Conservation (phyloP, 2,113 vertebrate genomes). For the Silurus asotus region DNA sequence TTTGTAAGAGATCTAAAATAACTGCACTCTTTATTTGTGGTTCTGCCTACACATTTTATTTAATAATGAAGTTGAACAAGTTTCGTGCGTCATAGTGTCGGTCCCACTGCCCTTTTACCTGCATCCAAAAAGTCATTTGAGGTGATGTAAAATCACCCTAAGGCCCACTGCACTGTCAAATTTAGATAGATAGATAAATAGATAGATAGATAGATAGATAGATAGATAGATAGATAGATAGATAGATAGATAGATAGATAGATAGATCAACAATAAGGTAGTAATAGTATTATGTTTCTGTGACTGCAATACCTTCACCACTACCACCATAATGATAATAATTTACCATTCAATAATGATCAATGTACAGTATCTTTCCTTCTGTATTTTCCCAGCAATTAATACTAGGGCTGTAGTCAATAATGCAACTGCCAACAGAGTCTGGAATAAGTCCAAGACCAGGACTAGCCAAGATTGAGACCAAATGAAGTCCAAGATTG, state of each 20-base stretch:
- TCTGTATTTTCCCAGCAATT: background rate
- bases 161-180: background rate
- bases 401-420: background rate
- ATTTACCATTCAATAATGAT: background rate
- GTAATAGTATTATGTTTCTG: background rate
- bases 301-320: background rate
- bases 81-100: conserved; percentile 54
- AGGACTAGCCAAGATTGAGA: background rate
- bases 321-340: background rate
- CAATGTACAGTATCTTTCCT: background rate
- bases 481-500: background rate
- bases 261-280: background rate
- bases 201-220: too few relatives aligned
- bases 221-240: too few relatives aligned
- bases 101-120: background rate
- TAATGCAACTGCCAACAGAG: background rate
- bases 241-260: too few relatives aligned
- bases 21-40: conserved; percentile 12
- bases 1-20: conserved; percentile 62
- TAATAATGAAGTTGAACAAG: conserved; percentile 66
- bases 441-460: background rate
- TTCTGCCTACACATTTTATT: conserved; percentile 56
- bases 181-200: too few relatives aligned
- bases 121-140: background rate
- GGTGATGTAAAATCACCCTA: background rate